A percentile compares a stretch with the other conserved stretches of the same genome.
Conservation (phyloP, 1,140 invertebrate genomes). For the Lithobius niger region DNA sequence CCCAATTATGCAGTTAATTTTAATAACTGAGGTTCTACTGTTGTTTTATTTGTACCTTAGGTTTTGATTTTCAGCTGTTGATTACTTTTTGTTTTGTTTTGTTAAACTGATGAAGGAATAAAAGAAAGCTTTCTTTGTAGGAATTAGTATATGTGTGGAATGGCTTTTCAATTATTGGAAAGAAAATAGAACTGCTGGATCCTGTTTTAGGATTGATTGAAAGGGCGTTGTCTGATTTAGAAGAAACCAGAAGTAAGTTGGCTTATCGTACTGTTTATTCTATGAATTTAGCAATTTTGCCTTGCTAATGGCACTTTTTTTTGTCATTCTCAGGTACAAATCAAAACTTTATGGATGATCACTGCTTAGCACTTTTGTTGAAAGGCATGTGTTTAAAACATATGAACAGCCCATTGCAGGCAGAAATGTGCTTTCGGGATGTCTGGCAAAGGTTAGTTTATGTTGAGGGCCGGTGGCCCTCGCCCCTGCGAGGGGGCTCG, state of each 20-base stretch:
- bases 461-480: too few species aligned
- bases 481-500: too few species aligned
- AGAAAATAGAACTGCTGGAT: constrained; percentile 49
- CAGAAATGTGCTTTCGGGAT: constrained; percentile 57
- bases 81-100: too few species aligned
- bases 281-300: background rate
- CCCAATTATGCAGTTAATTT: too few species aligned
- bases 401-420: constrained; percentile 52
- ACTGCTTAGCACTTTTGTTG: constrained; percentile 56
- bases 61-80: too few species aligned
- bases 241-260: constrained; percentile 26
- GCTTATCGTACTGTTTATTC: background rate
- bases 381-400: constrained; percentile 71
- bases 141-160: constrained; percentile 93
- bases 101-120: too few species aligned
- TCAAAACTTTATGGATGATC: constrained; percentile 55
- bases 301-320: background rate
- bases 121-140: constrained; percentile 23
- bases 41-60: too few species aligned
- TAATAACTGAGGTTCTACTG: too few species aligned
- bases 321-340: constrained; percentile 25
- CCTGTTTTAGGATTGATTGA: constrained; percentile 60
- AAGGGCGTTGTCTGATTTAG: constrained; percentile 36
- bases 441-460: constrained; percentile 41
- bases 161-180: constrained; percentile 69